Base-by-base conservation (phyloP, 2,113 vertebrate genomes). In the Piprites chloris region DNA sequence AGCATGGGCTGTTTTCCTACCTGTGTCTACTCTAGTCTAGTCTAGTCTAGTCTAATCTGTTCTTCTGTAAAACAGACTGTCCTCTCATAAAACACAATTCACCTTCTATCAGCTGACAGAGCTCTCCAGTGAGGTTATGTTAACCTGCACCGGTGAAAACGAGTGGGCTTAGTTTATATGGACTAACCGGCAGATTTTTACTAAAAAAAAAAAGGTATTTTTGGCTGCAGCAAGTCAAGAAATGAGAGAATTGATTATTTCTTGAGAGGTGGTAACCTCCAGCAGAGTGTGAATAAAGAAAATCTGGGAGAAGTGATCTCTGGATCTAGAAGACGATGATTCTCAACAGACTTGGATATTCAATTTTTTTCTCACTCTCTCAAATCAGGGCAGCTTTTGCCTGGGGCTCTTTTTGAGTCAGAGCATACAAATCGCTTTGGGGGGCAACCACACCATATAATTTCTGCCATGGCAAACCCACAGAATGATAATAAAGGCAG, bases 381-480 rank as follows among this genome's bases (percentile, higher is more conserved):
- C 63, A 92, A 92, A 97, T 93, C 76, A 92, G 86, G 91, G 76
- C 89, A 92, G 68, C 39, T 89, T 53, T 59, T 89, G 90, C 95
- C 92, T 92, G 68, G 61, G 83, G 95, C 83, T 90, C 68, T 84
- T 86, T 85, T 59, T 55, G 76, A 95, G 83, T 92, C 9, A 17
- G 9, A 95, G 76, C 80, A 92, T 92, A 86, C 35, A 67, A 74
- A 96, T 88, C 90, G 90, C 94, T 92, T 81, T 72, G 56, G 76
- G 94, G 94, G 86, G 82, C 65, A 89, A 19, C 39, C 33, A 67
- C 3, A 27, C 27, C 50, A 27, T 53, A 67, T 65, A 58, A 55
- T 71, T 77, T 90, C 65, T 95, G 47, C 65, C 55, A n/a, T 4
- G 67, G 79, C 59, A 86, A 81, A 21, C 42, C 47, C 72, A 44